A percentile compares a stretch with the other conserved stretches of the same genome.
Conservation (phyloP, 2,797 vertebrate species). For the Hyperoplus immaculatus region DNA sequence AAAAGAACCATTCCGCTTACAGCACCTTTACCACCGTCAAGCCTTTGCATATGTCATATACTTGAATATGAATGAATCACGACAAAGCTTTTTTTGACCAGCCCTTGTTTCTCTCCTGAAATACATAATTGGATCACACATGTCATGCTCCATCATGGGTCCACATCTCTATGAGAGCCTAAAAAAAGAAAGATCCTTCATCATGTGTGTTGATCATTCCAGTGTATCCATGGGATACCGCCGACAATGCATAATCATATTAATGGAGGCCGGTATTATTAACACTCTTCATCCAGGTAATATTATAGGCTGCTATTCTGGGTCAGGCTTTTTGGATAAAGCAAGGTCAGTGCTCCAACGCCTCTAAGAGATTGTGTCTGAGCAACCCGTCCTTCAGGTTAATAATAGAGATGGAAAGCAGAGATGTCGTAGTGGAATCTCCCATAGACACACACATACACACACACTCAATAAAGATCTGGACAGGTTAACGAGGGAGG, state of each 20-base stretch:
- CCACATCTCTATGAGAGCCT: constrained; percentile 41
- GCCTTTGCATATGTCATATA: neutral
- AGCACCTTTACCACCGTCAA: constrained; percentile 3
- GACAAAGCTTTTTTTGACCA: constrained; percentile 28
- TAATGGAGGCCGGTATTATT: constrained; percentile 55
- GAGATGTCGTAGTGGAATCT: constrained; percentile 43
- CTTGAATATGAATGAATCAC: constrained; percentile 24
- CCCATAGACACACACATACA: constrained; percentile 1
- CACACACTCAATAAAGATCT: constrained; percentile 9
- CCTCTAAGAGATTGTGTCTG: constrained; percentile 29
- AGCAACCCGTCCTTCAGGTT: constrained; percentile 30
- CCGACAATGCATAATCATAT: constrained; percentile 52
- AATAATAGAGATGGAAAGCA: constrained; percentile 41
- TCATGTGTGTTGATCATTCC: constrained; percentile 39
- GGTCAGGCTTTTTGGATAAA: constrained; percentile 30
- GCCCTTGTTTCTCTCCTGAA: constrained; percentile 26
- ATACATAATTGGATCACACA: constrained; percentile 25
- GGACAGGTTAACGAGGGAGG: constrained; percentile 36
- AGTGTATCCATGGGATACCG: constrained; percentile 58
- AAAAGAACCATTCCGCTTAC: too few species aligned
- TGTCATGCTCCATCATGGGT: constrained; percentile 24
- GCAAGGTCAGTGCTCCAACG: constrained; percentile 33
- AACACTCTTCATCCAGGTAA: constrained; percentile 49
- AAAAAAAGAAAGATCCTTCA: constrained; percentile 35
- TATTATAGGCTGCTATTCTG: constrained; percentile 53